Evolutionary conservation across 2,113 vertebrate genomes (phyloP), one percentile per base, ranked within the genome.

Genomic region (Aythya baeri): DNA sequence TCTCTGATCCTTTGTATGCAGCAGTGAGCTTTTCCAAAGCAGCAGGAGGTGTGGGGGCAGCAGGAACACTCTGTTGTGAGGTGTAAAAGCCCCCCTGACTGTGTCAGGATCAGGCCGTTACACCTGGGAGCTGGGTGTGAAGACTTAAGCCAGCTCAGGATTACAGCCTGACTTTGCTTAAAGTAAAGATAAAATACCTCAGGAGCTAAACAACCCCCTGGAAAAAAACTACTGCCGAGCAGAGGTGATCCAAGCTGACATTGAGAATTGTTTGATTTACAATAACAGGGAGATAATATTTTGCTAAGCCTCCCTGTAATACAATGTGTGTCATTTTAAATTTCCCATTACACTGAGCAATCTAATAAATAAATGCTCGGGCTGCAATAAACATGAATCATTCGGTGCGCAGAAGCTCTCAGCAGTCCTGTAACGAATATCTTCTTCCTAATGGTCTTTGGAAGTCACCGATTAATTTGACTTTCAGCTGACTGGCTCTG

Each of bases 211-310:
- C 27, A 88, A 75, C 74, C 76, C 82, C 21, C 90, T 44, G 66
- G 77, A 93, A 76, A 86, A 94, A 86, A 94, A 89, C 86, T 86
- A 83, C 29, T 80, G 73, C 83, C 85, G 91, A 87, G 94, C 81
- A 93, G 88, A 96, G 96, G 96, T 97, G 96, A 97, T 96, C 91
- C 0, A 6, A 89, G 58, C 96, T 94, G 96, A 94, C 96, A 97
- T 89, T 96, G 96, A 96, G 96, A 97, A 96, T 97, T 92, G 95
- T 94, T 96, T 97, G 96, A 97, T 96, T 96, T 96, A 97, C 96
- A 96, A 67, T 93, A 96, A 95, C 94, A 89, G 83, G 91, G 91
- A 94, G 96, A 97, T 97, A 97, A 97, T 94, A 96, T 97, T 97
- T 96, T 97, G 94, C 96, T 97, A 96, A 97, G 92, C 86, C 91